phyloP scores from a whole-genome alignment of 2,113 vertebrate species.

The Tragulus kanchil region DNA sequence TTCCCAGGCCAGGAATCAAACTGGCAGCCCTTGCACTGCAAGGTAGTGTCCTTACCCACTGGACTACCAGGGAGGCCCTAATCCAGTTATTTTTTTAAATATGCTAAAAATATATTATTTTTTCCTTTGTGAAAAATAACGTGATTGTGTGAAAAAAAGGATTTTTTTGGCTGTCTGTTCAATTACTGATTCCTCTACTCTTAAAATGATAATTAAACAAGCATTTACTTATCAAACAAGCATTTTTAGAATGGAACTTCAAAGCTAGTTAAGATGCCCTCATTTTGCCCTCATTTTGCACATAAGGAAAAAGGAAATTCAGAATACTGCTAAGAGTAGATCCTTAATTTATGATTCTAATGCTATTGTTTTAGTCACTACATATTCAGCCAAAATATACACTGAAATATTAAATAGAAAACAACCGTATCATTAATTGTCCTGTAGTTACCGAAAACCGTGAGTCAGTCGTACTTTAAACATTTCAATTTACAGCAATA shows the following conservation, averaged over 20 bases:
- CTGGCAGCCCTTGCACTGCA: too few species aligned
- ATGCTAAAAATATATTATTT: not conserved
- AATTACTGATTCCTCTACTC: conserved; percentile 3
- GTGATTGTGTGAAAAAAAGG: conserved; percentile 74
- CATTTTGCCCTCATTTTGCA: not conserved
- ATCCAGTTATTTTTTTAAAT: not conserved
- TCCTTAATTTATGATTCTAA: not conserved
- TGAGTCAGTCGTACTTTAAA: not conserved
- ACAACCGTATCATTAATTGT: not conserved
- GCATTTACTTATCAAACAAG: conserved; percentile 74
- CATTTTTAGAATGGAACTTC: not conserved
- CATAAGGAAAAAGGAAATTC: not conserved
- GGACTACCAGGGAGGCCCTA: too few species aligned
- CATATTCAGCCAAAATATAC: not conserved
- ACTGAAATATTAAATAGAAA: not conserved
- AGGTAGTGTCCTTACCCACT: too few species aligned
- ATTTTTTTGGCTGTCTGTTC: conserved; percentile 40
- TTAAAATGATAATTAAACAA: conserved; percentile 10
- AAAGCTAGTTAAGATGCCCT: not conserved
- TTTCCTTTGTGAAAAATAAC: conserved; percentile 74
- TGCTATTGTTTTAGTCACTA: not conserved
- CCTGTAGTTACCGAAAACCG: not conserved
- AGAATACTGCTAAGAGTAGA: not conserved
- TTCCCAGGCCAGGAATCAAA: too few species aligned
- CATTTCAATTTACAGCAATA: not conserved